Evolutionary conservation across 1,140 invertebrate genomes (phyloP).

Genomic region (Oscheius sp.): DNA sequence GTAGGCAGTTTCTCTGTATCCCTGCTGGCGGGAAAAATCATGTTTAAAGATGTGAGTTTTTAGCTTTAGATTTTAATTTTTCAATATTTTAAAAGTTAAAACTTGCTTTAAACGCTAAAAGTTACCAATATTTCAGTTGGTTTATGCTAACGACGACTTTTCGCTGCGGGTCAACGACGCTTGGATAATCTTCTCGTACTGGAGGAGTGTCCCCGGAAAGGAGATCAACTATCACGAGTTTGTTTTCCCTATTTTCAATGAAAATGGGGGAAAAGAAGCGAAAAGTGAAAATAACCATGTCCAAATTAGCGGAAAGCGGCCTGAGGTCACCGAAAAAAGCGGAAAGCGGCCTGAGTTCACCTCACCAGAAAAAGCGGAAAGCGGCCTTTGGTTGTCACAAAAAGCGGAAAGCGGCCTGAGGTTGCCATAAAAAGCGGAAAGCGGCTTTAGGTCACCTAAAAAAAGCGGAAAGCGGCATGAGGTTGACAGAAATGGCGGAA

Average conservation of each 20-base stretch:
- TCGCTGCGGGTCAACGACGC: slow-evolving; percentile 90
- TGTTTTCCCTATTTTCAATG: background rate
- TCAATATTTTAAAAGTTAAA: background rate
- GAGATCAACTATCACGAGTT: slow-evolving; percentile 14
- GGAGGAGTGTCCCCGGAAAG: slow-evolving; percentile 46
- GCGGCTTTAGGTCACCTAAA: too few species aligned
- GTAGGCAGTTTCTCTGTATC: slow-evolving; percentile 85
- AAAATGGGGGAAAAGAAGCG: too few species aligned
- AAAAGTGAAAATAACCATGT: background rate
- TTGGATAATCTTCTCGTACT: slow-evolving; percentile 66
- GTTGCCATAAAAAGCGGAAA: too few species aligned
- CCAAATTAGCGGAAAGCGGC: too few species aligned
- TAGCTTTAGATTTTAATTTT: too few species aligned
- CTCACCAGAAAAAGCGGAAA: too few species aligned
- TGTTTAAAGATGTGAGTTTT: slow-evolving; percentile 73
- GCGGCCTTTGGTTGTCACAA: too few species aligned
- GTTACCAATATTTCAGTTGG: slow-evolving; percentile 69
- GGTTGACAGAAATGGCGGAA: too few species aligned
- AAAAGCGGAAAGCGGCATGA: too few species aligned
- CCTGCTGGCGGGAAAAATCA: slow-evolving; percentile 92
- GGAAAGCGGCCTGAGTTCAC: too few species aligned
- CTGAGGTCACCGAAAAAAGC: too few species aligned
- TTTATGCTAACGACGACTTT: slow-evolving; percentile 90
- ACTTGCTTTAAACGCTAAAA: background rate
- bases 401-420: too few species aligned